Percentiles rank a stretch among this genome's conserved stretches.
phyloP scores from a whole-genome alignment of 1,140 invertebrate species.

The Araneus ventricosus region DNA sequence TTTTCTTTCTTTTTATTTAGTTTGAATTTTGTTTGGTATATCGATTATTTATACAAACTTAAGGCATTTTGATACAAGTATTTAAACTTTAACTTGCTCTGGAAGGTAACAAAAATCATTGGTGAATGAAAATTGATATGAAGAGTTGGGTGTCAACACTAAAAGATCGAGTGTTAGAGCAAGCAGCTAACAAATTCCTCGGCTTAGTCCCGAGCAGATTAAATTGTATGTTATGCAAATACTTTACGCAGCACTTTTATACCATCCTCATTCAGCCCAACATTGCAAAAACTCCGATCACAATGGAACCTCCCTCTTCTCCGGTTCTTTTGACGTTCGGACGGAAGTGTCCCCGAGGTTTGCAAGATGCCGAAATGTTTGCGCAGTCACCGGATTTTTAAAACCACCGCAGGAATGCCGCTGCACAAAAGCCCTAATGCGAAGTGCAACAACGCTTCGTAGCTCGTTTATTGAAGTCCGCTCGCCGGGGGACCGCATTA shows the following conservation, averaged over 20 bases:
- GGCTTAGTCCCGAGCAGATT: background rate
- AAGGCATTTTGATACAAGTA: too few species aligned
- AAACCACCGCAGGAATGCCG: constrained; percentile 6
- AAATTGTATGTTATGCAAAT: constrained; percentile 10
- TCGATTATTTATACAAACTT: too few species aligned
- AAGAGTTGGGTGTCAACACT: too few species aligned
- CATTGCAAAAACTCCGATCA: background rate
- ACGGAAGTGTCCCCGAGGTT: background rate
- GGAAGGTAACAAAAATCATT: too few species aligned
- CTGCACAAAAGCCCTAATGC: constrained; percentile 13
- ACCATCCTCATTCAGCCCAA: background rate
- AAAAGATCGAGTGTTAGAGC: too few species aligned
- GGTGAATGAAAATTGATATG: too few species aligned
- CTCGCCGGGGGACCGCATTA: background rate
- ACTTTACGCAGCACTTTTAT: background rate
- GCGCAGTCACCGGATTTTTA: constrained; percentile 8
- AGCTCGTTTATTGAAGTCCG: constrained; percentile 1
- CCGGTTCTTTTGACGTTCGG: background rate
- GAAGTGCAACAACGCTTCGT: constrained; percentile 25
- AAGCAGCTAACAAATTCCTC: background rate
- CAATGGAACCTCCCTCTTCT: background rate
- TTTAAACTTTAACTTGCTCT: too few species aligned
- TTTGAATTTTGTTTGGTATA: too few species aligned
- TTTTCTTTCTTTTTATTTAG: too few species aligned
- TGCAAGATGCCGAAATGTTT: constrained; percentile 14